Base-by-base conservation (phyloP, 1,140 invertebrate species). In the Microplitis mediator region DNA sequence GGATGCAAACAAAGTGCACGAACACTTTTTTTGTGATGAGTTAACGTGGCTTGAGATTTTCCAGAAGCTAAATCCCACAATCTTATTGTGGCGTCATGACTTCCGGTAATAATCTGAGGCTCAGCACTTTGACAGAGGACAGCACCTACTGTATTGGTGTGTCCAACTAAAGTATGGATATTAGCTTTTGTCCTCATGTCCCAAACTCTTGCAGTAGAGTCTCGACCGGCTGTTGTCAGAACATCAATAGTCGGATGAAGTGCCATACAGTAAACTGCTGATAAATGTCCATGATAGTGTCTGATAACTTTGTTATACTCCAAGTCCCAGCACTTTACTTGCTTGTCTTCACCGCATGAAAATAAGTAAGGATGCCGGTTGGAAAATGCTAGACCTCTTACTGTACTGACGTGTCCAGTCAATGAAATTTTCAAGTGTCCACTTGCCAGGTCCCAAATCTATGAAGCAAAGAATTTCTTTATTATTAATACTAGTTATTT, bases 311-410 rank as follows among this genome's bases (percentile, higher is more conserved):
- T 99, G 84, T 99, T 99, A 76, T 99, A 97, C 87, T 99, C 98
- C 11, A 99, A 90, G 89, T 99, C 98, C 98, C 98, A 99, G 85
- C 98, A 99, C 89, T 99, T 99, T 0, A 99, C 98, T 88, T 98
- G 97, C 81, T 98, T 92, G 88, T 99, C 98, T 90, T 99, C 98
- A 31, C 98, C 98, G 88, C 96, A 98, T 78, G 97, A 98, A 87
- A 99, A 99, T 31, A 99, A 88, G 86, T 99, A 99, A 8, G 98
- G 98, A 89, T 99, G 98, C 75, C 97, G 88, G 0, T 93, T 81
- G 74, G 97, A 99, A 32, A 99, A 95, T 67, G 95, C 95, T 4
- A 99, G 88, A 8, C 98, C 98, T 84, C 98, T 89, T 0, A 99
- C 98, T 60, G 95, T 95, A 84, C 97, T 98, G 16, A 99, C 97